Base-by-base conservation (phyloP, 2,888 invertebrate species). In the Sycophila texana region DNA sequence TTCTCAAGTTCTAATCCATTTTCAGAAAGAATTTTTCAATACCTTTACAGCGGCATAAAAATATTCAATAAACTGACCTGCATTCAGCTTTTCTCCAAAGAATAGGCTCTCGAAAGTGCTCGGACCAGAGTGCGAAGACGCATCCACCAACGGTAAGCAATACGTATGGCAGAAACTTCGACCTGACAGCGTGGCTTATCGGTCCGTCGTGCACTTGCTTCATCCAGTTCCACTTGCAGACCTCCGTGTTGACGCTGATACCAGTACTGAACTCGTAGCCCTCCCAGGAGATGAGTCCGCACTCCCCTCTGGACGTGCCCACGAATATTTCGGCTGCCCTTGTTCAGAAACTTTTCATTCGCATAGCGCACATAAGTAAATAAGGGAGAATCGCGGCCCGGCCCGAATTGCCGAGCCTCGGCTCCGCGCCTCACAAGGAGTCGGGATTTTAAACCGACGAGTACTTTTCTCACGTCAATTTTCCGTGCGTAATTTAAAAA, bases 61-160 rank as follows among this genome's bases (percentile, higher is more conserved):
- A 39, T 7, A 39, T 39, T 39, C 10, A 10, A 3, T 26, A 26
- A 26, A 10, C 22, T 22, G 68, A 88, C 89, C 85, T 83, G 22
- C 84, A 91, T 1, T 92, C 90, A 16, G 93, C 91, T 83, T 92
- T 93, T 74, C 95, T 93, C 95, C 95, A 95, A 74, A 94, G 88
- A 5, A 96, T 87, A 0, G 95, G 95, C 77, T 92, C 92, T 39
- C 88, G 87, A 53, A 94, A 92, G 79, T 94, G 92, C 76, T 95
- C 94, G 82, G 93, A 93, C 96, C 96, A 96, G 74, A 96, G 89
- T 0, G 95, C 94, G 86, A 95, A 94, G 74, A 94, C 92, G 88
- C 93, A 94, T 7, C 96, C 95, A 0, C 96, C 96, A 7, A 96
- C 92, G 3, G 96, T 94, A 7, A 95, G 90, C 53, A 95, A 91